Conservation (phyloP, 2,797 vertebrate species). For the Lithobates sylvaticus region DNA sequence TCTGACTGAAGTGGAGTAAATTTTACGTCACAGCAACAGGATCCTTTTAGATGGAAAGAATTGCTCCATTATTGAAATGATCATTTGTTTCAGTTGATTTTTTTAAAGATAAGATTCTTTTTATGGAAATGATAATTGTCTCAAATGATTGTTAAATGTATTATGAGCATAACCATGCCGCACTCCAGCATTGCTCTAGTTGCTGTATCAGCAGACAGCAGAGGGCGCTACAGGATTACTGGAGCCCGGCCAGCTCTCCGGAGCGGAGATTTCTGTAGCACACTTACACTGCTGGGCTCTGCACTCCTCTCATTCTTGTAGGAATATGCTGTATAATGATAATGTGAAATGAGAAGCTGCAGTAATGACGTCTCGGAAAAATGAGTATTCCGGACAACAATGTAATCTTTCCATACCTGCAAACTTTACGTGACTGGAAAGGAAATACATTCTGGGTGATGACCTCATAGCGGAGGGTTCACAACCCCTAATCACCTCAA, state of each 20-base stretch:
- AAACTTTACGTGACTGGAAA: not conserved
- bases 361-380: not conserved
- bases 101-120: too few relatives aligned
- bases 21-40: too few relatives aligned
- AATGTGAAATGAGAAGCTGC: not conserved
- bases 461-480: not conserved
- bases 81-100: too few relatives aligned
- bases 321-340: not conserved
- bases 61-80: too few relatives aligned
- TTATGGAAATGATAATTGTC: too few relatives aligned
- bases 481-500: not conserved
- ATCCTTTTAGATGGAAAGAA: too few relatives aligned
- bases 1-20: too few relatives aligned
- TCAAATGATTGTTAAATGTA: too few relatives aligned
- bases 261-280: not conserved
- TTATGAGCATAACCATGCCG: too few relatives aligned
- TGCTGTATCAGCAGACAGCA: slow-evolving; percentile 27
- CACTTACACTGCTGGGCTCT: not conserved
- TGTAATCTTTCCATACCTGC: not conserved
- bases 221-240: slow-evolving; percentile 47
- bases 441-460: not conserved
- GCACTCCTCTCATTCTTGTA: not conserved
- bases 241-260: not conserved
- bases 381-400: not conserved
- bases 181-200: not conserved